Evolutionary conservation across 1,140 invertebrate species (phyloP).

Genomic region (Dermatophagoides farinae): DNA sequence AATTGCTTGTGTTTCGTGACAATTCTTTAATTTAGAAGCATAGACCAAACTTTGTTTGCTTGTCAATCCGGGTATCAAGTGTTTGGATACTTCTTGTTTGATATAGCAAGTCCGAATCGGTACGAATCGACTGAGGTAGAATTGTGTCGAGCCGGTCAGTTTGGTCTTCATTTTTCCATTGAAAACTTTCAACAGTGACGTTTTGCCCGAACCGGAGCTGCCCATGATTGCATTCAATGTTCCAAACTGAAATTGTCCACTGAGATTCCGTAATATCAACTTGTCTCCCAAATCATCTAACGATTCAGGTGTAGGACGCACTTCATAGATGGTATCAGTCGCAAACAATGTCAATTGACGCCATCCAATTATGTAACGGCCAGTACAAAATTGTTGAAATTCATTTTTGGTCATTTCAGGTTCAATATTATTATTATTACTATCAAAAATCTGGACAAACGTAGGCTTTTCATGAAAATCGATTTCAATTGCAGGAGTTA

Average conservation of each 20-base stretch:
- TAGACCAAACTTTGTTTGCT: conserved; percentile 72
- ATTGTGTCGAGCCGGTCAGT: not conserved
- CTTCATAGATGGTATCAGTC: not conserved
- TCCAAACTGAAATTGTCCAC: not conserved
- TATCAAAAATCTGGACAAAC: not conserved
- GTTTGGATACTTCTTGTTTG: not conserved
- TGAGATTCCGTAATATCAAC: not conserved
- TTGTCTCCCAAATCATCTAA: not conserved
- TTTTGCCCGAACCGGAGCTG: not conserved
- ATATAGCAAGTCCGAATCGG: conserved; percentile 1
- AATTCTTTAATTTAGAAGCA: conserved; percentile 64
- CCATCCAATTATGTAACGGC: not conserved
- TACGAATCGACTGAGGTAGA: not conserved
- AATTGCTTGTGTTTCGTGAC: not conserved
- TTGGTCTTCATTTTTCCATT: not conserved
- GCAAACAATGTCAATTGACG: not conserved
- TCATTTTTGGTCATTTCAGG: not conserved
- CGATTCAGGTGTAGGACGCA: not conserved
- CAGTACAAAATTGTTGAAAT: not conserved
- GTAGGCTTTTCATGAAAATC: not conserved
- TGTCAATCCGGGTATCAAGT: conserved; percentile 31
- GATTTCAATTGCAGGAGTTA: not conserved
- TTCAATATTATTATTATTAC: not conserved
- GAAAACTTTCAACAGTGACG: not conserved
- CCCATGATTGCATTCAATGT: not conserved